Evolutionary conservation across 53 echinoderm and acorn worm genomes (phyloP).

Genomic region (Zoroaster sp.): DNA sequence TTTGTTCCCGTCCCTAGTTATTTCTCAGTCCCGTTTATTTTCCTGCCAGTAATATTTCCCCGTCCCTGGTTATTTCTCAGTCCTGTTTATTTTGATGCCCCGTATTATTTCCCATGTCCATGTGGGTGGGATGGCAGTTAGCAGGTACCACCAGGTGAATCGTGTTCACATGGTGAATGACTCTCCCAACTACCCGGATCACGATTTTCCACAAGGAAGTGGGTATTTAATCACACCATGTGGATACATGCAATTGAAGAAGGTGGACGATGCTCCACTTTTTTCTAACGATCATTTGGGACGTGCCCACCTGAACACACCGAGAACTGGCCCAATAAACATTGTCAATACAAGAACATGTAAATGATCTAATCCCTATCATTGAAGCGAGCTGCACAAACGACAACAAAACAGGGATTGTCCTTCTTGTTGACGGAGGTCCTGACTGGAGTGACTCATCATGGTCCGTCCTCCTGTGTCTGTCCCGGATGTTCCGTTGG

Average conservation of each 20-base stretch:
- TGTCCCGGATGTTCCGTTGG: background rate
- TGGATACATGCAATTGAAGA: conserved; percentile 45
- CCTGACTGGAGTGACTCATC: conserved; percentile 57
- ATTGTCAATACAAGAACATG: conserved; percentile 43
- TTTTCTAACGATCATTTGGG: background rate
- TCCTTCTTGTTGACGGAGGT: conserved; percentile 38
- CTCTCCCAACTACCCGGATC: conserved; percentile 47
- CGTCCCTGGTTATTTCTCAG: too few relatives aligned
- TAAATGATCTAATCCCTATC: conserved; percentile 36
- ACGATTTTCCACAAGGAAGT: conserved; percentile 48
- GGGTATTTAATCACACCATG: conserved; percentile 45
- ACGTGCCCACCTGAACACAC: background rate
- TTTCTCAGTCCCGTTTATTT: too few relatives aligned
- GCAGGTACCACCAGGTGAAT: conserved; percentile 48
- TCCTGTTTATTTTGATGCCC: too few relatives aligned
- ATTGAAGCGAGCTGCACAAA: background rate
- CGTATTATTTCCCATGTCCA: too few relatives aligned
- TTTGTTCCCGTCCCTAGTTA: too few relatives aligned
- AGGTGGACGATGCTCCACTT: background rate
- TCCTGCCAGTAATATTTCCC: too few relatives aligned
- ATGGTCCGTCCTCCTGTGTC: conserved; percentile 34
- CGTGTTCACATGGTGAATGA: conserved; percentile 15
- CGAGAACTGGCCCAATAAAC: conserved; percentile 26
- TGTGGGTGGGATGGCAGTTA: conserved; percentile 55
- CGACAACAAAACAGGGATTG: background rate